Conservation (phyloP, 2,113 vertebrate genomes). For the Kobus ellipsiprymnus region DNA sequence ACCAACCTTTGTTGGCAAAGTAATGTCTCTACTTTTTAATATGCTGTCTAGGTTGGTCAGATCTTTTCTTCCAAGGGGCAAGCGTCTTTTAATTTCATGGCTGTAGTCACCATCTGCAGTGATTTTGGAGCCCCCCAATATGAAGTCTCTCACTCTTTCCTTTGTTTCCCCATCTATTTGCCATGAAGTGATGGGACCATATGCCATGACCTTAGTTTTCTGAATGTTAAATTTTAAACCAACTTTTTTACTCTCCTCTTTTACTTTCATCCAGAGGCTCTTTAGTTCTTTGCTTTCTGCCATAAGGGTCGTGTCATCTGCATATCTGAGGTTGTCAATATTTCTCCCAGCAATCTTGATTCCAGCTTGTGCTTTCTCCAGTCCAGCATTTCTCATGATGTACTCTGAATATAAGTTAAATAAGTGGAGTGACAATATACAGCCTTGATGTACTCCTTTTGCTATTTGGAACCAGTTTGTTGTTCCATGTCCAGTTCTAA, state of each 20-base stretch:
- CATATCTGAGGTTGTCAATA: background rate
- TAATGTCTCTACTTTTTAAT: background rate
- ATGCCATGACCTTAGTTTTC: background rate
- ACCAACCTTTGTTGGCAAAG: background rate
- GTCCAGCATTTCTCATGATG: rapidly evolving
- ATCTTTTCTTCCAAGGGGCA: background rate
- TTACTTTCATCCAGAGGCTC: background rate
- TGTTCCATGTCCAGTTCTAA: background rate
- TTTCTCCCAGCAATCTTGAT: background rate
- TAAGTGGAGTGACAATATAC: background rate
- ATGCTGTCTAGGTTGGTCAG: background rate
- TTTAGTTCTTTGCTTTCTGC: background rate
- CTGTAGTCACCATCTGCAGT: background rate
- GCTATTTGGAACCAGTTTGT: background rate
- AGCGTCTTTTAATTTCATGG: background rate
- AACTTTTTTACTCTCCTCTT: background rate
- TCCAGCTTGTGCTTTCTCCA: background rate
- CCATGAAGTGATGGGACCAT: background rate
- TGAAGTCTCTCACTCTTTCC: background rate
- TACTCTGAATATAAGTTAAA: background rate
- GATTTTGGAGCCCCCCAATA: background rate
- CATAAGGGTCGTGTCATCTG: background rate
- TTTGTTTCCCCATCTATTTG: background rate
- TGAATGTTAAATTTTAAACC: background rate
- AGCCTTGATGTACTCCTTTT: rapidly evolving